These are phyloP conservation scores for Catalaphyllia jardinei DNA, from an alignment of 64 coral and sea anemone species.

Conservation along the genomic window DNA sequence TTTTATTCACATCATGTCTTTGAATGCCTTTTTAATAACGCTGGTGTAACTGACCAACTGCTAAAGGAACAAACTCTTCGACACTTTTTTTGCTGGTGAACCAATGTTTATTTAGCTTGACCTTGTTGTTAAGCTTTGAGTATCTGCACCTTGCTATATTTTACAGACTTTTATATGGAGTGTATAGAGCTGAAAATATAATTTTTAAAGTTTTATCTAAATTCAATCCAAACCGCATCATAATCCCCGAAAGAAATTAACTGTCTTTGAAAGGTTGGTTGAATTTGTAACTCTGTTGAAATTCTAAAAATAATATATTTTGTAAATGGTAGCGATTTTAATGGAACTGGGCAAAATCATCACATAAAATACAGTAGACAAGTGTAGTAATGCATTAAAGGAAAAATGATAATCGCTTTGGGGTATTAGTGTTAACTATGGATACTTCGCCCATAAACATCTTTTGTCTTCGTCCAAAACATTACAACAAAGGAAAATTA, in stretches of 20 bases:
- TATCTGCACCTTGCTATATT: background rate
- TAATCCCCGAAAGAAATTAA: no score
- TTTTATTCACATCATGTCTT: background rate
- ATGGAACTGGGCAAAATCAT: no score
- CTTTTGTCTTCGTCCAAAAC: background rate
- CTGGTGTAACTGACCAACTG: background rate
- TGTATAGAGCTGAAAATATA: background rate
- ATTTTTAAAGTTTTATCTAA: no score
- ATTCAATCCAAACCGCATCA: no score
- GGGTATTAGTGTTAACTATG: background rate
- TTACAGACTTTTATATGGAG: background rate
- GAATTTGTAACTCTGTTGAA: no score
- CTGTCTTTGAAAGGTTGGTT: no score
- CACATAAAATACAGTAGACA: background rate
- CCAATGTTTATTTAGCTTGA: conserved; percentile 8
- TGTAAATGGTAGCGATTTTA: no score
- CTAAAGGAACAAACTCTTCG: background rate
- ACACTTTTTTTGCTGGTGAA: background rate
- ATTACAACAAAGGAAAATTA: background rate
- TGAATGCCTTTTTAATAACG: background rate
- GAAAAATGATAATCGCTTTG: background rate
- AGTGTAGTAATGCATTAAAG: background rate
- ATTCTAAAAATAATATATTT: no score
- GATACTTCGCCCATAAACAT: background rate
- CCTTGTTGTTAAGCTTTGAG: background rate